These are phyloP conservation scores for Paelopatides confundens DNA, from an alignment of 53 echinoderm and acorn worm species.

Conservation along the genomic window DNA sequence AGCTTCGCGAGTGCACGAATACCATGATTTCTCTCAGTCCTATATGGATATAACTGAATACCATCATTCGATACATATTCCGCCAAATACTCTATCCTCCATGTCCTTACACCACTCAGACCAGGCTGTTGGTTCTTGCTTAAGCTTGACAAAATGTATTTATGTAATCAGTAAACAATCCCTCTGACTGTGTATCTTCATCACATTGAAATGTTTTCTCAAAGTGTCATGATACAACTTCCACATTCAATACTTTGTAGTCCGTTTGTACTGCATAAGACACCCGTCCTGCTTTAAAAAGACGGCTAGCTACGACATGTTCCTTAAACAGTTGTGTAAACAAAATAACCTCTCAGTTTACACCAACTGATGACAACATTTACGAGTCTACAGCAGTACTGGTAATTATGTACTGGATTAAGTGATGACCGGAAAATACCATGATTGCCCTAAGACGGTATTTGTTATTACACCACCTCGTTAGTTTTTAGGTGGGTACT, in stretches of 20 bases:
- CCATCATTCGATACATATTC: slow-evolving; percentile 46
- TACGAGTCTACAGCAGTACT: too few species aligned
- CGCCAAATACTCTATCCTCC: slow-evolving; percentile 19
- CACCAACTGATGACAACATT: too few species aligned
- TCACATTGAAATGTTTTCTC: slow-evolving; percentile 34
- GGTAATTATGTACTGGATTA: too few species aligned
- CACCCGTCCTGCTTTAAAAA: too few species aligned
- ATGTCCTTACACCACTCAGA: slow-evolving; percentile 31
- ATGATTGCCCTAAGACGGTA: too few species aligned
- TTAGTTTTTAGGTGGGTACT: too few species aligned
- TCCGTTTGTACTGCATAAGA: slow-evolving; percentile 48
- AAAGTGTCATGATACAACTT: slow-evolving; percentile 51
- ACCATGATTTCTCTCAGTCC: slow-evolving; percentile 58
- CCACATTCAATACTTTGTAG: slow-evolving; percentile 22
- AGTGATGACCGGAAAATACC: too few species aligned
- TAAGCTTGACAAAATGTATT: slow-evolving; percentile 57
- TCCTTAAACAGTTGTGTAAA: too few species aligned
- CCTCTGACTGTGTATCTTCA: slow-evolving; percentile 9
- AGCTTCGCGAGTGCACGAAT: slow-evolving; percentile 64
- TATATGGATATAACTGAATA: slow-evolving; percentile 36
- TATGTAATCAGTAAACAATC: slow-evolving; percentile 46
- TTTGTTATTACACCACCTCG: too few species aligned
- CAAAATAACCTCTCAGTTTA: too few species aligned
- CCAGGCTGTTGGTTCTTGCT: slow-evolving; percentile 55
- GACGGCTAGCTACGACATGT: too few species aligned